phyloP scores from a whole-genome alignment of 2,797 vertebrate genomes.

The Cossypha caffra region DNA sequence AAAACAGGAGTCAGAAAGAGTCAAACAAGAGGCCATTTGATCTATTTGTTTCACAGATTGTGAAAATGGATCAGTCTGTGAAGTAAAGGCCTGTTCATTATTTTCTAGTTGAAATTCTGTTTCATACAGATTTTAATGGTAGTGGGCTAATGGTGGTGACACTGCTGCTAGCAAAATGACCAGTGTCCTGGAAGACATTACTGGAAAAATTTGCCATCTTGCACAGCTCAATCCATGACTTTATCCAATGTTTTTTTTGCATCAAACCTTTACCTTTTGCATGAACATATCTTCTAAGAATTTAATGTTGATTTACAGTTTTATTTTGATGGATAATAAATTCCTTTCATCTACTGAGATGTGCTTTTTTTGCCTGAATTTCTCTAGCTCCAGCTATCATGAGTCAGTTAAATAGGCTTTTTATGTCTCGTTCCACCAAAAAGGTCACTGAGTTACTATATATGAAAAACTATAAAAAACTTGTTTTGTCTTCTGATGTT shows the following conservation, averaged over 20 bases:
- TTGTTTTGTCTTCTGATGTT: not conserved
- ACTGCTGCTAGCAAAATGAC: not conserved
- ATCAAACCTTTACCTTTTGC: not conserved
- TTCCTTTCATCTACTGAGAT: not conserved
- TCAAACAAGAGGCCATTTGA: not conserved
- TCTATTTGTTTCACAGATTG: not conserved
- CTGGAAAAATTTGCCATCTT: not conserved
- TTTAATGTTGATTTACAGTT: not conserved
- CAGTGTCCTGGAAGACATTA: not conserved
- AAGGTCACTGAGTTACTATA: not conserved
- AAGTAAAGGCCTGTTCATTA: not conserved
- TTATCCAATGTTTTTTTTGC: not conserved
- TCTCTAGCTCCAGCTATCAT: not conserved
- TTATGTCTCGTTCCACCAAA: not conserved
- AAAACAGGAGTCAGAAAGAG: not conserved
- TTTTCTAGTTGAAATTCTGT: not conserved
- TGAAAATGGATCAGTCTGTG: not conserved
- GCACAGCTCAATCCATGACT: not conserved
- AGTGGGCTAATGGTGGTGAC: not conserved
- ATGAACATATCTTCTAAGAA: not conserved
- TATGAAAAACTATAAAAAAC: not conserved
- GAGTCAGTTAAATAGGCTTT: not conserved
- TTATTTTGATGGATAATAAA: not conserved
- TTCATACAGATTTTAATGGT: not conserved
- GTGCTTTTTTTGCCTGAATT: not conserved